Evolutionary conservation across 2,888 invertebrate species (phyloP), one percentile per base, ranked within the genome.

Genomic region (Baccha elongata): DNA sequence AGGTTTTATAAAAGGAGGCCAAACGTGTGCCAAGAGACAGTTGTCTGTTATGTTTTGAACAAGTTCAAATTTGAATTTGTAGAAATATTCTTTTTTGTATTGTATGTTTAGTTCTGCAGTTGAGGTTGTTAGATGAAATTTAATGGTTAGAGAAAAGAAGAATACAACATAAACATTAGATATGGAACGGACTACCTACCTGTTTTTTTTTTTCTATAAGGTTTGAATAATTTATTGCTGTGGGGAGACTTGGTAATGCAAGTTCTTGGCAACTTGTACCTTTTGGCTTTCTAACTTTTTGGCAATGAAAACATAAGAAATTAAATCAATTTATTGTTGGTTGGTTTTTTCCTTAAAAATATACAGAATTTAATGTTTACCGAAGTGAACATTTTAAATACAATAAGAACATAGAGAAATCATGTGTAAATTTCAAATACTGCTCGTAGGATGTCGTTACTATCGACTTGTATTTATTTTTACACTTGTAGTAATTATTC

Each of bases 11-110:
- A 58, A 40, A 23, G 37, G 13, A 42, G 44, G 17, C 37, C 48
- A 60, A 60, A 37, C 58, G 44, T 37, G 15, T 42, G 55, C 50
- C 72, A 72, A 50, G 73, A 74, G 73, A 79, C 74, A 62, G 50
- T 65, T 69, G 75, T 80, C 75, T 69, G 55, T 42, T 65, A 52
- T 76, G 15, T 58, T 44, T 42, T 60, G 37, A 71, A 37, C 69
- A 80, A 64, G 69, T 80, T 75, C 29, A 69, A 75, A 69, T 75
- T 48, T 75, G 32, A 68, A 52, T 79, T 19, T 19, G 8, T 44
- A 44, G 53, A 46, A 60, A 52, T 64, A 53, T 64, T 46, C 44
- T 58, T 17, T 13, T 26, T 58, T 67, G 15, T 29, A 37, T 37
- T 55, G 1, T 7, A 0, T 53, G 1, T 26, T 37, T 1, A 3